phyloP scores from a whole-genome alignment of 2,888 invertebrate species.

The Drosophila leonis region DNA sequence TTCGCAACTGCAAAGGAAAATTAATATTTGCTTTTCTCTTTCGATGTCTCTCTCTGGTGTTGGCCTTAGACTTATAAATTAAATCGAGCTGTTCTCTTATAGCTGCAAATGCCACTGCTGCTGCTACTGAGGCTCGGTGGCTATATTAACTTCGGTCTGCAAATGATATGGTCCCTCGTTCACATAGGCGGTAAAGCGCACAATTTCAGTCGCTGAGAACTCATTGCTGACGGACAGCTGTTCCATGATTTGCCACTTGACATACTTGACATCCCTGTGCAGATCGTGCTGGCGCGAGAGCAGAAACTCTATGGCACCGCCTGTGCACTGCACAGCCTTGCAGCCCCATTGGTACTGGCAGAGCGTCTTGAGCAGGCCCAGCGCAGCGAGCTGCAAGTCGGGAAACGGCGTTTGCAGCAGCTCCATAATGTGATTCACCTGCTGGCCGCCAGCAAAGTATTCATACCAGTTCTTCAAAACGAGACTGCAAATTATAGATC shows the following conservation, averaged over 20 bases:
- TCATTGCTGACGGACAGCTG: constrained; percentile 87
- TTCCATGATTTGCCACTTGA: constrained; percentile 91
- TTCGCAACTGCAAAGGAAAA: constrained; percentile 12
- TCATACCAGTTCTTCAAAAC: constrained; percentile 89
- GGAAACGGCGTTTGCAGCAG: constrained; percentile 92
- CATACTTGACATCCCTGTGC: constrained; percentile 87
- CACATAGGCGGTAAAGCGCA: constrained; percentile 89
- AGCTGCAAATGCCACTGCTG: constrained; percentile 34
- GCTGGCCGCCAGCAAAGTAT: constrained; percentile 86
- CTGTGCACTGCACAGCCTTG: constrained; percentile 89
- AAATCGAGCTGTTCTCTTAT: not conserved
- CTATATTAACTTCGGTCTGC: constrained; percentile 90
- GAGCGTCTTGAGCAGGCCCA: constrained; percentile 89
- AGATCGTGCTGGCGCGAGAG: constrained; percentile 90
- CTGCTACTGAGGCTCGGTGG: constrained; percentile 87
- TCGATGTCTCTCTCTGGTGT: not conserved
- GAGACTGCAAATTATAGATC: constrained; percentile 77
- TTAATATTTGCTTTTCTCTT: not conserved
- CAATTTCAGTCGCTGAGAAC: constrained; percentile 88
- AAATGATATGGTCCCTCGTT: constrained; percentile 92
- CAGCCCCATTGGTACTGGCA: constrained; percentile 93
- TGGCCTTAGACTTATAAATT: not conserved
- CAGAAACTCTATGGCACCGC: constrained; percentile 92
- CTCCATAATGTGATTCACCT: constrained; percentile 87
- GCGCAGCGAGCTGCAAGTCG: constrained; percentile 90